A percentile compares a stretch with the other conserved stretches of the same genome.
Conservation (phyloP, 2,888 invertebrate species). For the Chalcosyrphus nemorum region DNA sequence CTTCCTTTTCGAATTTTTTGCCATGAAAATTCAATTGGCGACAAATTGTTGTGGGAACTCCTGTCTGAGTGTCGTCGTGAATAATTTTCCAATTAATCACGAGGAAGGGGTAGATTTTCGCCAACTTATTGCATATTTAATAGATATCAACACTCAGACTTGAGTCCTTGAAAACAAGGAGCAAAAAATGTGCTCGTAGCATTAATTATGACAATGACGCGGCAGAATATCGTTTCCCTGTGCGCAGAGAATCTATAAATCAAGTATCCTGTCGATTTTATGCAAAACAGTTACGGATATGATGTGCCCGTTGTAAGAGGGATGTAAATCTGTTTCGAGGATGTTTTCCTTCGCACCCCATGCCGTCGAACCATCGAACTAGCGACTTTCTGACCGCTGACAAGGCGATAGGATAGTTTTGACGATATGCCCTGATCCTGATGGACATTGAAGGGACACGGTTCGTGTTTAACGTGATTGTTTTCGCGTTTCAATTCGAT, state of each 20-base stretch:
- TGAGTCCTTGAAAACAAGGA: slow-evolving; percentile 3
- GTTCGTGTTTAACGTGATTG: slow-evolving; percentile 37
- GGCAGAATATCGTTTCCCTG: background rate
- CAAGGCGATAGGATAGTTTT: background rate
- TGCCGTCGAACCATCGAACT: background rate
- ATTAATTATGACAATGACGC: slow-evolving; percentile 28
- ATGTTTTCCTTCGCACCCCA: slow-evolving; percentile 43
- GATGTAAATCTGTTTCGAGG: slow-evolving; percentile 4
- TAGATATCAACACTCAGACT: slow-evolving; percentile 16
- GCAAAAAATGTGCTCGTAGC: background rate
- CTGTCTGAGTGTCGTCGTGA: background rate
- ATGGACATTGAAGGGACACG: slow-evolving; percentile 40
- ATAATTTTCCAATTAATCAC: slow-evolving; percentile 36
- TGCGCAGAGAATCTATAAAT: slow-evolving; percentile 19
- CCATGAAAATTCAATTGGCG: slow-evolving; percentile 27
- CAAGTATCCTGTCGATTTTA: slow-evolving; percentile 49
- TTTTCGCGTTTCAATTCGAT: slow-evolving; percentile 62
- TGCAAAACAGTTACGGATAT: slow-evolving; percentile 63
- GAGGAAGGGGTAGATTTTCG: slow-evolving; percentile 18
- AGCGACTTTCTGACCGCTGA: slow-evolving; percentile 20
- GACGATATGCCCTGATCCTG: slow-evolving; percentile 38
- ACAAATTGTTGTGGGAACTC: slow-evolving; percentile 39
- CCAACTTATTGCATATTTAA: slow-evolving; percentile 33
- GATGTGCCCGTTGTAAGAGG: slow-evolving; percentile 14
- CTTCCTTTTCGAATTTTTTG: slow-evolving; percentile 18